A percentile compares a stretch with the other conserved stretches of the same genome.
Conservation (phyloP, 2,888 invertebrate species). For the Drosophila nigritarsus region DNA sequence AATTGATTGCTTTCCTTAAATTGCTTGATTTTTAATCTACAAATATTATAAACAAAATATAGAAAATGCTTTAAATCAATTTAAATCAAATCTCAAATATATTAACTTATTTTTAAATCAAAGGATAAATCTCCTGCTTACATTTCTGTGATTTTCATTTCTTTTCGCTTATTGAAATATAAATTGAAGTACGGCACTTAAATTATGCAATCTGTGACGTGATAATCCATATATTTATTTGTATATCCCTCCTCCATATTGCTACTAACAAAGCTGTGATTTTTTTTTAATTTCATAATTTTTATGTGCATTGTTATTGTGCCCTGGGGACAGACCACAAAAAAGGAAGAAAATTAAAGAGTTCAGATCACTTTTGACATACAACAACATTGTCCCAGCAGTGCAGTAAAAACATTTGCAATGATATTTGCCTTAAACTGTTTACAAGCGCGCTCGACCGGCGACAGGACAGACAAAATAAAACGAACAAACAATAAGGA, state of each 20-base stretch:
- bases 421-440: conserved; percentile 67
- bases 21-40: not conserved
- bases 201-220: not conserved
- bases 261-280: conserved; percentile 8
- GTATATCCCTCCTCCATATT: not conserved
- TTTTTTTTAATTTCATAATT: conserved; percentile 6
- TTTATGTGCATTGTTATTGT: conserved; percentile 5
- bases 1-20: not conserved
- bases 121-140: not conserved
- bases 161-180: not conserved
- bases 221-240: not conserved
- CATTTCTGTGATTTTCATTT: not conserved
- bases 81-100: not conserved
- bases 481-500: conserved; percentile 16
- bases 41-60: not conserved
- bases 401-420: conserved; percentile 66
- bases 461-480: conserved; percentile 46
- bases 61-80: not conserved
- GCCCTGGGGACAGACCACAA: not conserved
- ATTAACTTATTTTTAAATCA: not conserved
- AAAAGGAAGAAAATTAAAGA: not conserved
- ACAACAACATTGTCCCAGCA: conserved; percentile 49
- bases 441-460: conserved; percentile 59
- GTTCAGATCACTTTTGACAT: conserved; percentile 25
- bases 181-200: not conserved